Conservation (phyloP, 2,113 vertebrate genomes). For the Fukomys damarensis region DNA sequence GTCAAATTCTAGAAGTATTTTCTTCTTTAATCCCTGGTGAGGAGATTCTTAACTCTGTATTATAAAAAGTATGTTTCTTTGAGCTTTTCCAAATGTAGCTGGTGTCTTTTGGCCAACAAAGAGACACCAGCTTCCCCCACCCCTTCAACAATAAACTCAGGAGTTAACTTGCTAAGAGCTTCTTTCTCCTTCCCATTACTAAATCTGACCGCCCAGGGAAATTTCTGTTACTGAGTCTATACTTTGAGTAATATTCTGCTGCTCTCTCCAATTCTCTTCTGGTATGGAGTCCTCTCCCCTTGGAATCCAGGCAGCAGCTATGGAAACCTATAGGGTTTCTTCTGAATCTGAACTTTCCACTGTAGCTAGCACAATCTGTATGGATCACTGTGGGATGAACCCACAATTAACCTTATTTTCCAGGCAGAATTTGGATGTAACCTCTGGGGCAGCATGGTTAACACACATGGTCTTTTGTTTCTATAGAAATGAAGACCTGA, state of each 20-base stretch:
- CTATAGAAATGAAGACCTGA: conserved; percentile 54
- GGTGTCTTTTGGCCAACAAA: neutral
- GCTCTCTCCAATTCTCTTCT: neutral
- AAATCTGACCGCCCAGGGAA: conserved; percentile 7
- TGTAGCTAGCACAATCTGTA: conserved; percentile 8
- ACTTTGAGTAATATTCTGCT: conserved; percentile 10
- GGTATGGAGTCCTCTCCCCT: neutral
- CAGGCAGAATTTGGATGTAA: conserved; percentile 74
- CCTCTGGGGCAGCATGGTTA: conserved; percentile 50
- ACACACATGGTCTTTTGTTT: conserved; percentile 70
- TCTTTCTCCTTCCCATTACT: conserved; percentile 7
- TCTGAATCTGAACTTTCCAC: conserved; percentile 41
- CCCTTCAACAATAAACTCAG: neutral
- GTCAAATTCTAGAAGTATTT: neutral
- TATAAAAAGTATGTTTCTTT: neutral
- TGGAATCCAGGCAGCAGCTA: conserved; percentile 44
- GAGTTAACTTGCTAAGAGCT: neutral
- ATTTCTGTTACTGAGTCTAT: neutral
- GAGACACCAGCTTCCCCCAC: neutral
- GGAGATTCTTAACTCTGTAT: conserved; percentile 12
- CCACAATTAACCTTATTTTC: conserved; percentile 70
- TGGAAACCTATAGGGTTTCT: neutral
- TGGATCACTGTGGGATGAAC: conserved; percentile 68
- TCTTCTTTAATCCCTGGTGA: neutral
- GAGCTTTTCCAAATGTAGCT: neutral